Percentiles rank a stretch among this genome's conserved stretches.
phyloP scores from a whole-genome alignment of 2,113 vertebrate species.

The Pogona vitticeps region DNA sequence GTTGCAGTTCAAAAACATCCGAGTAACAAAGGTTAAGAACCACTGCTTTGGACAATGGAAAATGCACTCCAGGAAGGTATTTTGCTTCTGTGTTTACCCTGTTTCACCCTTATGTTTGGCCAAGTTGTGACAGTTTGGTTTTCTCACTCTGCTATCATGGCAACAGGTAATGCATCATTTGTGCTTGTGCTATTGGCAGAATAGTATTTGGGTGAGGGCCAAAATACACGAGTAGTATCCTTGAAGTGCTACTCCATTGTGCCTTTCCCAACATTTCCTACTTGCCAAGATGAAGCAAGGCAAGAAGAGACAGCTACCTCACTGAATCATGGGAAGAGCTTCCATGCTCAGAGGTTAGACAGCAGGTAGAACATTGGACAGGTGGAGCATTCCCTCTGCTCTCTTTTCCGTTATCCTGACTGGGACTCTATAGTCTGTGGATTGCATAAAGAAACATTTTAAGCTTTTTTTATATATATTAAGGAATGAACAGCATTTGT shows the following conservation, averaged over 20 bases:
- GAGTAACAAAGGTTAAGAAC: too few relatives aligned
- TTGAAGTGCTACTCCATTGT: neutral
- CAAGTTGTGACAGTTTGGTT: neutral
- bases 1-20: too few relatives aligned
- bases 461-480: conserved; percentile 61
- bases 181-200: neutral
- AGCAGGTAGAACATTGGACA: neutral
- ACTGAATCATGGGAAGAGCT: neutral
- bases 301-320: neutral
- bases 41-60: neutral
- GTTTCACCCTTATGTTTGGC: neutral
- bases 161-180: neutral
- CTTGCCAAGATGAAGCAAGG: neutral
- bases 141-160: neutral
- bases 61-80: neutral
- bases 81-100: neutral
- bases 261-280: neutral
- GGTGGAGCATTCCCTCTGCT: neutral
- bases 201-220: neutral
- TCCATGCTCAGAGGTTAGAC: neutral
- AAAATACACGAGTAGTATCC: neutral
- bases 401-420: neutral
- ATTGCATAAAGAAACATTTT: conserved; percentile 34
- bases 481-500: conserved; percentile 34
- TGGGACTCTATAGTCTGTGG: neutral